Percentiles rank a stretch among this genome's conserved stretches.
Conservation (phyloP, 2,888 invertebrate genomes). For the Temnothorax ravouxi region DNA sequence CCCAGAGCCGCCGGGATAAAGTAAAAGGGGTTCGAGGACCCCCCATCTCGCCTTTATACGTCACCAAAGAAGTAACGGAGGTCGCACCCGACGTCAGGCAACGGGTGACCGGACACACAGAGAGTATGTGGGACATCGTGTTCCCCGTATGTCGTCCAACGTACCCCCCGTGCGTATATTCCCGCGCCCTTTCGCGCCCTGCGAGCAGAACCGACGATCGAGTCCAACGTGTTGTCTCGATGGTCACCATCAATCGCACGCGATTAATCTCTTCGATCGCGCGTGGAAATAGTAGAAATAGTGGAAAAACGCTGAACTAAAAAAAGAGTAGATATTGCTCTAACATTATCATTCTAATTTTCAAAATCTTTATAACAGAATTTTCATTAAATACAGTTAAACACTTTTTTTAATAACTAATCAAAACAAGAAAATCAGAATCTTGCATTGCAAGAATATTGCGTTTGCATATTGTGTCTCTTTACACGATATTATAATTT, state of each 20-base stretch:
- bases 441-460: neutral
- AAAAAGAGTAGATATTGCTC: neutral
- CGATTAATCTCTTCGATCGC: neutral
- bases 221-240: neutral
- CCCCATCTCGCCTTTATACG: constrained; percentile 85
- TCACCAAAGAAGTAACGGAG: constrained; percentile 78
- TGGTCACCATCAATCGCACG: neutral
- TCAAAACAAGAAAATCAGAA: neutral
- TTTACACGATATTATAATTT: neutral
- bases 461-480: neutral
- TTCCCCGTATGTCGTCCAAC: constrained; percentile 83
- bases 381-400: neutral
- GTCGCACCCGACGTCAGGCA: constrained; percentile 73
- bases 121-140: constrained; percentile 81
- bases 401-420: neutral
- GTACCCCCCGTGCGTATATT: constrained; percentile 82
- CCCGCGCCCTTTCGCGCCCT: constrained; percentile 59
- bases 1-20: constrained; percentile 77
- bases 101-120: constrained; percentile 74
- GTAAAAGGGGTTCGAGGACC: constrained; percentile 80
- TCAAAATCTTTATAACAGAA: neutral
- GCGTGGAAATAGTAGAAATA: neutral
- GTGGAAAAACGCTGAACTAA: neutral
- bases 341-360: neutral
- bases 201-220: neutral